phyloP scores from a whole-genome alignment of 2,797 vertebrate species.

The Trachops cirrhosus region DNA sequence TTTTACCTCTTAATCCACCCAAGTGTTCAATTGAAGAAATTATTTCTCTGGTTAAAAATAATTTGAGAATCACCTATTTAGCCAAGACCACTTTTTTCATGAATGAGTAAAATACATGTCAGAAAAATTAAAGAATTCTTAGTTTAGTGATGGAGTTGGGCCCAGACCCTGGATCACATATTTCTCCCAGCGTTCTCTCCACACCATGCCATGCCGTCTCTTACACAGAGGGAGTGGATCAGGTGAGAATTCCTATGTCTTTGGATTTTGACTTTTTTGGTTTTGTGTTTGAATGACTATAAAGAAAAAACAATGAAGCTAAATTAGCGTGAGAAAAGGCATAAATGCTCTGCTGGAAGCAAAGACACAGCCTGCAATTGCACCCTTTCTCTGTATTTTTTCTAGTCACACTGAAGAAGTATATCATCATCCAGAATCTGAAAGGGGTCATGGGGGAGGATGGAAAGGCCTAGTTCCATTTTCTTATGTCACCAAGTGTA shows the following conservation, averaged over 20 bases:
- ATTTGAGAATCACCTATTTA: not conserved
- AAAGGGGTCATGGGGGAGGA: not conserved
- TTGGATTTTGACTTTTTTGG: not conserved
- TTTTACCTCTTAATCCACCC: not conserved
- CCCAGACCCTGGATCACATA: not conserved
- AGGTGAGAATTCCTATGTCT: not conserved
- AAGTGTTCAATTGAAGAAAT: not conserved
- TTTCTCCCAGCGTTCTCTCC: not conserved
- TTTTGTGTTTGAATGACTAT: not conserved
- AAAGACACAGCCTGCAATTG: not conserved
- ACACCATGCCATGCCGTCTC: not conserved
- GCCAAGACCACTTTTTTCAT: not conserved
- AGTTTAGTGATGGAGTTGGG: not conserved
- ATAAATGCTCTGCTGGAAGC: not conserved
- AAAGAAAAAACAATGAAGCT: not conserved
- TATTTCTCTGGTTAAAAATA: not conserved
- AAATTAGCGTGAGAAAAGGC: not conserved
- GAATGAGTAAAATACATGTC: not conserved
- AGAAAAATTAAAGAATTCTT: not conserved
- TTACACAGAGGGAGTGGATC: not conserved
- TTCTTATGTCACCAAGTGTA: slow-evolving; percentile 44
- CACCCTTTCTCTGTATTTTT: not conserved
- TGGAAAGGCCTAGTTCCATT: not conserved
- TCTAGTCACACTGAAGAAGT: not conserved
- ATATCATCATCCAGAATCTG: not conserved